A percentile compares a stretch with the other conserved stretches of the same genome.
phyloP scores from a whole-genome alignment of 2,113 vertebrate species.

The Myxocyprinus asiaticus region DNA sequence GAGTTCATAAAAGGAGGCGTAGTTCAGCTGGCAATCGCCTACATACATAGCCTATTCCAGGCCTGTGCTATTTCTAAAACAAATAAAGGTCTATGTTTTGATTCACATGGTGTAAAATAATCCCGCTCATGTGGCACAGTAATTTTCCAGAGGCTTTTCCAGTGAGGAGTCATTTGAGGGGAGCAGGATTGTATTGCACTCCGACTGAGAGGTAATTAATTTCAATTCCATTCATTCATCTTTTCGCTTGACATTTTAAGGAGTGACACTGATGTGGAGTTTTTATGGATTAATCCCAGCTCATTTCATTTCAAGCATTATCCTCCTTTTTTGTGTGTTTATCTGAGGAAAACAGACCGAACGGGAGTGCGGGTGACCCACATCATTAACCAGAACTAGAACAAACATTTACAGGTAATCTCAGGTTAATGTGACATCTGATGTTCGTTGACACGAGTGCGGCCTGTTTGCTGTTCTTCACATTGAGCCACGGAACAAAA shows the following conservation, averaged over 20 bases:
- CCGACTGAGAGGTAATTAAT: constrained; percentile 48
- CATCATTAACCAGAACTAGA: constrained; percentile 29
- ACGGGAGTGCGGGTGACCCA: constrained; percentile 4
- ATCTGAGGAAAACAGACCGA: constrained; percentile 37
- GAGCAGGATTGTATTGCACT: constrained; percentile 40
- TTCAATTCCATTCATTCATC: constrained; percentile 41
- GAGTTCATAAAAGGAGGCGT: neutral
- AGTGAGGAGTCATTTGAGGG: constrained; percentile 30
- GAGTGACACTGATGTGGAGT: constrained; percentile 33
- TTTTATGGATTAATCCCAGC: constrained; percentile 44
- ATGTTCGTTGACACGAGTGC: constrained; percentile 14
- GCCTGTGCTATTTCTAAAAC: constrained; percentile 4
- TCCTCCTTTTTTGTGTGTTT: constrained; percentile 42
- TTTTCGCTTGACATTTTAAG: constrained; percentile 48
- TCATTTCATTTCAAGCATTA: constrained; percentile 25
- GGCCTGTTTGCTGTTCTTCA: constrained; percentile 8
- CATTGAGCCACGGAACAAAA: constrained; percentile 9
- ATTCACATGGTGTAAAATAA: neutral
- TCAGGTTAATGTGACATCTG: constrained; percentile 34
- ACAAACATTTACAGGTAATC: constrained; percentile 29
- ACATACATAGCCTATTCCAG: constrained; percentile 1
- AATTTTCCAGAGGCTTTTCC: constrained; percentile 9
- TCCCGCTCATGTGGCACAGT: constrained; percentile 13
- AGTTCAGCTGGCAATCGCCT: neutral
- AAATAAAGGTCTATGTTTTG: constrained; percentile 28